Percentiles rank a stretch among this genome's conserved stretches.
phyloP scores from a whole-genome alignment of 1,140 invertebrate genomes.

The Nasonia longicornis region DNA sequence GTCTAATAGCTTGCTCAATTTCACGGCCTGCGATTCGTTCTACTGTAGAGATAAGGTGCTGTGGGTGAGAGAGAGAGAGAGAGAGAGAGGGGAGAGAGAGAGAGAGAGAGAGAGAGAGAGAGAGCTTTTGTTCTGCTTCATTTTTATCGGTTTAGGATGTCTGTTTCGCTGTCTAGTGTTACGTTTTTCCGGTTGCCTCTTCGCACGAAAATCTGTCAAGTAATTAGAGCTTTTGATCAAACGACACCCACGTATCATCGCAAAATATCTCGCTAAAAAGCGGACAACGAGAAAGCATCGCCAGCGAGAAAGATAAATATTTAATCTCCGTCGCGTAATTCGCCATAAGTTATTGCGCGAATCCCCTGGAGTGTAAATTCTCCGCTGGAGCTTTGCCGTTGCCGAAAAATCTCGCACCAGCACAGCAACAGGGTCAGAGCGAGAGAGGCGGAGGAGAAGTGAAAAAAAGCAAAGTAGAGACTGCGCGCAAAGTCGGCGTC shows the following conservation, averaged over 20 bases:
- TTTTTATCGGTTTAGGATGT: not conserved
- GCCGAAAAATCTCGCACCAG: constrained; percentile 17
- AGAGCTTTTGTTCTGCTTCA: not conserved
- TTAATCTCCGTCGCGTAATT: constrained; percentile 55
- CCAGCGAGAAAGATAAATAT: constrained; percentile 50
- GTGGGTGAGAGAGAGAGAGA: not conserved
- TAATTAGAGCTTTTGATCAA: no score
- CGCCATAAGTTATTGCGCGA: constrained; percentile 48
- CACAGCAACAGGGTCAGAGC: constrained; percentile 2
- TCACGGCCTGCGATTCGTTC: not conserved
- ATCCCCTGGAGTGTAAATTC: constrained; percentile 52
- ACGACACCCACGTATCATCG: no score
- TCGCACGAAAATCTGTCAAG: no score
- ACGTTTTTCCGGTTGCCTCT: no score
- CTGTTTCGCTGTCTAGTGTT: no score
- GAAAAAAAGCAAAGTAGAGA: constrained; percentile 1
- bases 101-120: no score
- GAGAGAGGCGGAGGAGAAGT: not conserved
- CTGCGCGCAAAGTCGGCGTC: constrained; percentile 1
- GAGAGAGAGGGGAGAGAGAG: no score
- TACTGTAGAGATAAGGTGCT: not conserved
- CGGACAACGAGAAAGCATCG: constrained; percentile 18
- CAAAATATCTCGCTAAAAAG: constrained; percentile 28
- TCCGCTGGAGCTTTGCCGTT: constrained; percentile 21
- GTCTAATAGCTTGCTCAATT: constrained; percentile 62